These are phyloP conservation scores for Sebastes cheni DNA, from an alignment of 2,797 vertebrate species.

Conservation along the genomic window DNA sequence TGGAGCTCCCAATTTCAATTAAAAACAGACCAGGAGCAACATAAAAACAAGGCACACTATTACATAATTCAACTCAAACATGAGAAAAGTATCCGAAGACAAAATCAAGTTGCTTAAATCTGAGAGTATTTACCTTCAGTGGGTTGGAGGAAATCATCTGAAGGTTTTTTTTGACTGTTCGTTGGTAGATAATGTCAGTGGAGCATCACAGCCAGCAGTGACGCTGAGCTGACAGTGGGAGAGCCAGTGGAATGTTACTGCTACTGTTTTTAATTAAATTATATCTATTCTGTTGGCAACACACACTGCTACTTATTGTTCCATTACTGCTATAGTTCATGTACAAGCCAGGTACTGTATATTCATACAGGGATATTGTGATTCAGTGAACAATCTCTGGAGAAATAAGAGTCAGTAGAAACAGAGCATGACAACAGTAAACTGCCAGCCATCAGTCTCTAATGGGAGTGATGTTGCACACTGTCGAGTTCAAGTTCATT, in stretches of 20 bases:
- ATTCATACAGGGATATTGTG: not conserved
- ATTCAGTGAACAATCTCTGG: not conserved
- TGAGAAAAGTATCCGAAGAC: not conserved
- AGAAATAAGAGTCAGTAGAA: not conserved
- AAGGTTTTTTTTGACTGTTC: not conserved
- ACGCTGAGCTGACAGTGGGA: not conserved
- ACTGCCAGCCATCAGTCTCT: not conserved
- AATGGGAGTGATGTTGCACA: not conserved
- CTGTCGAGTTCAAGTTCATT: no score
- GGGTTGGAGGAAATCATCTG: constrained; percentile 6
- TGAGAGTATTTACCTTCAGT: constrained; percentile 13
- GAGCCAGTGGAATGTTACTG: not conserved
- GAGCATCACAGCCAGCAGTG: not conserved
- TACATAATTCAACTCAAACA: not conserved
- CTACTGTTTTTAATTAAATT: constrained; percentile 37
- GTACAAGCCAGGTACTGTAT: not conserved
- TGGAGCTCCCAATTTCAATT: constrained; percentile 8
- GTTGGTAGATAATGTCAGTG: not conserved
- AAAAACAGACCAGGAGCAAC: not conserved
- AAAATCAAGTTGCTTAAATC: not conserved
- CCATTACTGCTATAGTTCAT: not conserved
- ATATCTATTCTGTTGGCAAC: not conserved
- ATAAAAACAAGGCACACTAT: not conserved
- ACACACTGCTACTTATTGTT: not conserved
- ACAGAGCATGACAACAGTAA: not conserved